These are phyloP conservation scores for Bombus huntii DNA, from an alignment of 1,140 invertebrate genomes.

Conservation along the genomic window DNA sequence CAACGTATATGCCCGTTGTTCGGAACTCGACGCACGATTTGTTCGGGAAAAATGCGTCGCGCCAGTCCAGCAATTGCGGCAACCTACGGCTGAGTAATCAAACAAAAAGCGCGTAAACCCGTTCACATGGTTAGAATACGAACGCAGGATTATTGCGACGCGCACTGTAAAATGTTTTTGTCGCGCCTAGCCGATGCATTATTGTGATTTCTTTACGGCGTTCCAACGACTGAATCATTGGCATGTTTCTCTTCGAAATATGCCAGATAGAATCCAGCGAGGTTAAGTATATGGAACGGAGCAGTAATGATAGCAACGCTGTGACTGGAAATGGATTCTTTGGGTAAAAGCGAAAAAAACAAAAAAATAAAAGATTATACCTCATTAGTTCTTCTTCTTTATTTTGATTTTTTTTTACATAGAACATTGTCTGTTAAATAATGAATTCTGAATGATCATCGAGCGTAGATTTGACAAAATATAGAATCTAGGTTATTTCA, in stretches of 20 bases:
- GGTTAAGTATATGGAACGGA: background rate
- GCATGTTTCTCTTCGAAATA: background rate
- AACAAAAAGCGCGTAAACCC: constrained; percentile 36
- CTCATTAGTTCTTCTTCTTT: background rate
- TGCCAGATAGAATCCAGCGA: background rate
- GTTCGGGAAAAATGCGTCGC: background rate
- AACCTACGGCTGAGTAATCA: constrained; percentile 13
- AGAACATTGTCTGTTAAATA: background rate
- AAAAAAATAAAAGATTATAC: background rate
- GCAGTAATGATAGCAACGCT: background rate
- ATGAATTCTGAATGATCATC: background rate
- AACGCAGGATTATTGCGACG: background rate
- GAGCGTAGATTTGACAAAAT: too few relatives aligned
- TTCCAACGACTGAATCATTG: background rate
- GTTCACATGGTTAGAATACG: constrained; percentile 25
- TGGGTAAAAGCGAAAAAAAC: background rate
- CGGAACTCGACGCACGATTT: background rate
- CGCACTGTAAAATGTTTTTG: constrained; percentile 8
- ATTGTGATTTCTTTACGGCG: background rate
- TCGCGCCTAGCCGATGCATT: constrained; percentile 1
- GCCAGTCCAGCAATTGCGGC: constrained; percentile 22
- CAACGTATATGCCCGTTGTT: background rate
- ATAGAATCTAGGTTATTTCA: background rate
- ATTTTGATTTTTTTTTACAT: background rate
- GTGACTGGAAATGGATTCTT: too few relatives aligned